Percentiles rank a stretch among this genome's conserved stretches.
Conservation (phyloP, 2,113 vertebrate genomes). For the Thamnaconus septentrionalis region DNA sequence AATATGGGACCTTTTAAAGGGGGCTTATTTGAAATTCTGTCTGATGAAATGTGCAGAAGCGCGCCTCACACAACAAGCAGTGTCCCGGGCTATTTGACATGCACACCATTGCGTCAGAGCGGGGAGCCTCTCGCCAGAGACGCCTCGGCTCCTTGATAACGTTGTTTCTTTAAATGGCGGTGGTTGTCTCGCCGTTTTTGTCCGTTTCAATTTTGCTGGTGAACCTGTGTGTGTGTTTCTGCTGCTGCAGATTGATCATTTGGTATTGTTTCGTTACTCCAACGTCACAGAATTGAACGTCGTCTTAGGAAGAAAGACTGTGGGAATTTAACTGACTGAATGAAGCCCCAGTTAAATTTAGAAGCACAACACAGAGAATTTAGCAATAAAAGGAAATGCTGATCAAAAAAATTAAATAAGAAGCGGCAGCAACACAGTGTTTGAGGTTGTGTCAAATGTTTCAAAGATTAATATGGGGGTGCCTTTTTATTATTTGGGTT, state of each 20-base stretch:
- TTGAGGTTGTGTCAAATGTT: too few species aligned
- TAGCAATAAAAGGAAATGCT: too few species aligned
- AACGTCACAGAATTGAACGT: too few species aligned
- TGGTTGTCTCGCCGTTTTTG: not conserved
- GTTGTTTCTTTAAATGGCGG: constrained; percentile 18
- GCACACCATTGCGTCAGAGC: constrained; percentile 61
- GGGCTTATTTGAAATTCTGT: constrained; percentile 43
- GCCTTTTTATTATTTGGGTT: too few species aligned
- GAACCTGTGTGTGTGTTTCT: constrained; percentile 22
- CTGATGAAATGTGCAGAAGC: constrained; percentile 58
- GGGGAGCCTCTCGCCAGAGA: constrained; percentile 56
- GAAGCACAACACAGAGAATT: too few species aligned
- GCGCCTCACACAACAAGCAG: constrained; percentile 46
- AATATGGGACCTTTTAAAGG: constrained; percentile 47
- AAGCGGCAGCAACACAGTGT: too few species aligned
- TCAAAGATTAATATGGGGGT: too few species aligned
- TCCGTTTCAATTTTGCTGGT: constrained; percentile 33
- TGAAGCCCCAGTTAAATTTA: too few species aligned
- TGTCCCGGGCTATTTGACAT: constrained; percentile 58
- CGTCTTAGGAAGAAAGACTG: too few species aligned
- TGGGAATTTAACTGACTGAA: too few species aligned
- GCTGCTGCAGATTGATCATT: constrained; percentile 6
- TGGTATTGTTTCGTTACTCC: constrained; percentile 8
- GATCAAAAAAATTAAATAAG: too few species aligned
- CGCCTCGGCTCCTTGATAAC: constrained; percentile 52